Percentiles rank a stretch among this genome's conserved stretches.
Conservation (phyloP, 2,797 vertebrate genomes). For the Cyclopterus lumpus region DNA sequence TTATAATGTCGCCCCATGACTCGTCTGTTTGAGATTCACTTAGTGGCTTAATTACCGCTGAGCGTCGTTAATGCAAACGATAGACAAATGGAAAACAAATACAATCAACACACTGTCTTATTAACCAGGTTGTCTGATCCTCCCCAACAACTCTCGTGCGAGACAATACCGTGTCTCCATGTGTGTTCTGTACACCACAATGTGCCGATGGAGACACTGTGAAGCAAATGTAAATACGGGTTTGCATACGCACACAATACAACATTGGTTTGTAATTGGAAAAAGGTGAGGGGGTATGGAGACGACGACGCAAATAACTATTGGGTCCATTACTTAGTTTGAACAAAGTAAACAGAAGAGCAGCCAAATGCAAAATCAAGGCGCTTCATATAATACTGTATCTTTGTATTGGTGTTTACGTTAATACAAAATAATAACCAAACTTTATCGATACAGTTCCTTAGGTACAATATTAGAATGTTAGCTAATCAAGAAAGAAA, state of each 20-base stretch:
- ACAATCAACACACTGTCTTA: slow-evolving; percentile 80
- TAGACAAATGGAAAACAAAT: slow-evolving; percentile 82
- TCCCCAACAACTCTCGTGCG: slow-evolving; percentile 43
- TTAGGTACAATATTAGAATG: neutral
- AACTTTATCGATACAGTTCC: neutral
- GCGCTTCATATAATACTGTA: neutral
- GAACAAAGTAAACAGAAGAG: slow-evolving; percentile 52
- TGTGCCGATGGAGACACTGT: slow-evolving; percentile 54
- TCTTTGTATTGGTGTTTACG: slow-evolving; percentile 2
- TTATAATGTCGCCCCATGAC: slow-evolving; percentile 75
- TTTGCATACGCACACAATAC: slow-evolving; percentile 76
- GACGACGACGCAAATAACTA: slow-evolving; percentile 20
- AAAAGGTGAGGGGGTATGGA: slow-evolving; percentile 44
- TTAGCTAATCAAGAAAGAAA: neutral
- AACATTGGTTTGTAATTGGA: slow-evolving; percentile 57
- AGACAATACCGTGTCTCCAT: slow-evolving; percentile 45
- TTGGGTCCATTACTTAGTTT: slow-evolving; percentile 50
- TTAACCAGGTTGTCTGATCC: slow-evolving; percentile 77
- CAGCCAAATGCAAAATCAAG: slow-evolving; percentile 26
- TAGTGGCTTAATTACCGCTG: slow-evolving; percentile 79
- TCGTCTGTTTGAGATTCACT: slow-evolving; percentile 78
- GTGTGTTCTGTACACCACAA: slow-evolving; percentile 66
- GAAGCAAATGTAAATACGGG: slow-evolving; percentile 65
- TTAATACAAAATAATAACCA: neutral
- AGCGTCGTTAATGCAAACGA: slow-evolving; percentile 76